phyloP scores from a whole-genome alignment of 2,797 vertebrate genomes.

The Alca torda region DNA sequence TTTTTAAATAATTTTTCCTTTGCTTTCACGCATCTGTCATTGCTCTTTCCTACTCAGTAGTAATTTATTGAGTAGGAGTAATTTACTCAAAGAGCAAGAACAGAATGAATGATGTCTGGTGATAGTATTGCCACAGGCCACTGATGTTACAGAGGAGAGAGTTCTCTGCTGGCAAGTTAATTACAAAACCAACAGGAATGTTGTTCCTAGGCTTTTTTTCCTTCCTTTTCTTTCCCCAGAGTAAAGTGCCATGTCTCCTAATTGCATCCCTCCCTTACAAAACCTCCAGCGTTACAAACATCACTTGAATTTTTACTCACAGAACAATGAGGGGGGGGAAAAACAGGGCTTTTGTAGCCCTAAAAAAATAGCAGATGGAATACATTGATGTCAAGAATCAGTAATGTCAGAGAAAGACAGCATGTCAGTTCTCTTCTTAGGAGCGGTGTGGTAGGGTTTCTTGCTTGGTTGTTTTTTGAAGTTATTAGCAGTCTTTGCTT shows the following conservation, averaged over 20 bases:
- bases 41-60: neutral
- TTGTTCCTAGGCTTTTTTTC: neutral
- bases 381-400: neutral
- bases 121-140: neutral
- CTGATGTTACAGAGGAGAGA: neutral
- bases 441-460: neutral
- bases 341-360: neutral
- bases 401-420: neutral
- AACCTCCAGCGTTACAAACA: neutral
- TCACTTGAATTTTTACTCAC: neutral
- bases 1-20: neutral
- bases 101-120: neutral
- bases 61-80: neutral
- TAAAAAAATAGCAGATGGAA: neutral
- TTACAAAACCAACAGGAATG: neutral
- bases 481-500: neutral
- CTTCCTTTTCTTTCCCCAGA: neutral
- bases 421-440: rapidly evolving
- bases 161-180: neutral
- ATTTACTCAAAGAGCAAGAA: neutral
- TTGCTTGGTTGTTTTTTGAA: neutral
- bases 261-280: neutral
- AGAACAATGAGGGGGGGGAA: neutral
- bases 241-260: neutral
- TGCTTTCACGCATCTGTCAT: neutral